Conservation (phyloP, 1,140 invertebrate genomes). For the Eupeodes corollae region DNA sequence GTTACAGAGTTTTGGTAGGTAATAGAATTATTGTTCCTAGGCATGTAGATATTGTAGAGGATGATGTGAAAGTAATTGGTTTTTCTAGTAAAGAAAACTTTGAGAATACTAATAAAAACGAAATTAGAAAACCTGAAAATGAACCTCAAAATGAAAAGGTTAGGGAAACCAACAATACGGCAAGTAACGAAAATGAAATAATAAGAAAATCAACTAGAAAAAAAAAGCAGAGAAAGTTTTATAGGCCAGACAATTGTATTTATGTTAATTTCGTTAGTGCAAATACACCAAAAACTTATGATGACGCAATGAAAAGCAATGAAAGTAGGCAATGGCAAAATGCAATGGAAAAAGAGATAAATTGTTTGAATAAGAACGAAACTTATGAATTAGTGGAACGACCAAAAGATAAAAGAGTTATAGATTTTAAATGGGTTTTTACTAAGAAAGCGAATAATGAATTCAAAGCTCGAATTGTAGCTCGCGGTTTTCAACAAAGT, state of each 20-base stretch:
- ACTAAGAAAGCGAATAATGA: constrained; percentile 10
- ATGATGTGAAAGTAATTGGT: constrained; percentile 2
- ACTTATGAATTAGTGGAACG: constrained; percentile 30
- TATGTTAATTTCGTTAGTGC: constrained; percentile 26
- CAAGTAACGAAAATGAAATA: constrained; percentile 9
- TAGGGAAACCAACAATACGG: too few species aligned
- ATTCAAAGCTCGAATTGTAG: constrained; percentile 21
- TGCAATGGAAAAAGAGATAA: constrained; percentile 32
- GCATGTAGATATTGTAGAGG: constrained; percentile 6
- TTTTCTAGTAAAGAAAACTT: constrained; percentile 9
- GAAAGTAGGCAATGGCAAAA: constrained; percentile 21
- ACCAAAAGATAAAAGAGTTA: constrained; percentile 19
- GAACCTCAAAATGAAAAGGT: constrained; percentile 9
- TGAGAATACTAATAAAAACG: constrained; percentile 7
- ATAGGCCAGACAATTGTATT: constrained; percentile 21
- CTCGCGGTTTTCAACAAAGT: constrained; percentile 29
- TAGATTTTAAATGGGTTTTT: constrained; percentile 30
- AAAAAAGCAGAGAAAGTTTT: constrained; percentile 11
- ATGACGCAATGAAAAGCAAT: constrained; percentile 19
- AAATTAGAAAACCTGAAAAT: constrained; percentile 5
- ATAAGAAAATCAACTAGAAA: constrained; percentile 3
- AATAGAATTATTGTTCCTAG: constrained; percentile 8
- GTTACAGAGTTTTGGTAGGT: constrained; percentile 4
- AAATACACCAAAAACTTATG: constrained; percentile 19
- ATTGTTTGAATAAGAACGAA: constrained; percentile 28